These are phyloP conservation scores for Misgurnus mizolepis DNA, from an alignment of 2,113 vertebrate genomes.

Conservation along the genomic window DNA sequence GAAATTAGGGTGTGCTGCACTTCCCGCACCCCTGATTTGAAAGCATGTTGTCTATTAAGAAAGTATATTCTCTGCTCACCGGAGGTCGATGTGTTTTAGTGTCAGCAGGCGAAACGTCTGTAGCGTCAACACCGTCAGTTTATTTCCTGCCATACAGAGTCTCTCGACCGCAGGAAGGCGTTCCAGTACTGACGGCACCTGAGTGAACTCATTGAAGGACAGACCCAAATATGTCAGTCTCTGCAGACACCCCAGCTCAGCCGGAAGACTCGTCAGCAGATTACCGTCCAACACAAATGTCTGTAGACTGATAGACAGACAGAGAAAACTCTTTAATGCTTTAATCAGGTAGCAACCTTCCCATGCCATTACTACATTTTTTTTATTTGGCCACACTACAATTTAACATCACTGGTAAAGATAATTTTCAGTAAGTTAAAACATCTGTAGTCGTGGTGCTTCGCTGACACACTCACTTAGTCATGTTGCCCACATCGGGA, in stretches of 20 bases:
- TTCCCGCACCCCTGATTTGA: too few species aligned
- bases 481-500: slow-evolving; percentile 83
- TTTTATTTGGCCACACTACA: too few species aligned
- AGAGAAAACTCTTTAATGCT: background rate
- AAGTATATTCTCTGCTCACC: slow-evolving; percentile 68
- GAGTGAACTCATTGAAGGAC: slow-evolving; percentile 93
- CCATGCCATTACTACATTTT: too few species aligned
- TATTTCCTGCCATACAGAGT: slow-evolving; percentile 96
- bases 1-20: too few species aligned
- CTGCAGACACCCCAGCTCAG: slow-evolving; percentile 85
- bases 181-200: slow-evolving; percentile 89
- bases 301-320: slow-evolving; percentile 81
- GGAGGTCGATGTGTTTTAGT: slow-evolving; percentile 91
- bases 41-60: too few species aligned
- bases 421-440: too few species aligned
- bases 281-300: slow-evolving; percentile 96
- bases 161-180: slow-evolving; percentile 87
- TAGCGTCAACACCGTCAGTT: slow-evolving; percentile 80
- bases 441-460: too few species aligned
- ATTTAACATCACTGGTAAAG: too few species aligned
- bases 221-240: slow-evolving; percentile 89
- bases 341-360: too few species aligned
- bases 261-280: slow-evolving; percentile 85
- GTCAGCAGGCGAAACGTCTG: slow-evolving; percentile 86
- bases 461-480: slow-evolving; percentile 73